Percentiles rank a stretch among this genome's conserved stretches.
Conservation (phyloP, 2,797 vertebrate genomes). For the Myotis findleyi region DNA sequence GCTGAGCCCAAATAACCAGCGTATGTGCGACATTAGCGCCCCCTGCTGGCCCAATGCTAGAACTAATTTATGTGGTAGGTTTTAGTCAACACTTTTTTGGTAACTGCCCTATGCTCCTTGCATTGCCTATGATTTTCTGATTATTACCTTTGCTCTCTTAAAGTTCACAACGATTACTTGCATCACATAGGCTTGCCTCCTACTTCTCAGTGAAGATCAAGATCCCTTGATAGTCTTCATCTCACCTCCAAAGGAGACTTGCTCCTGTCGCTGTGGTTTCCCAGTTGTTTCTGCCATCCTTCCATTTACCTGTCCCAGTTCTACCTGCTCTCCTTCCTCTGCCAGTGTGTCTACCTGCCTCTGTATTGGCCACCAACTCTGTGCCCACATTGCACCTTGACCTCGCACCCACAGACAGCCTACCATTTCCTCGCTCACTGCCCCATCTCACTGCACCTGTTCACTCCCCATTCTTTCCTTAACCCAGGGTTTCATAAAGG, state of each 20-base stretch:
- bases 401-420: not conserved
- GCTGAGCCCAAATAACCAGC: not conserved
- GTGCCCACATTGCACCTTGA: not conserved
- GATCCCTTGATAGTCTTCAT: not conserved
- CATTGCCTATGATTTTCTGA: not conserved
- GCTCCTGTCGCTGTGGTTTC: not conserved
- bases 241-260: not conserved
- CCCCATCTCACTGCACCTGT: not conserved
- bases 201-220: not conserved
- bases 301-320: not conserved
- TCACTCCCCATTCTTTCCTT: not conserved
- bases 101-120: not conserved
- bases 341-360: not conserved
- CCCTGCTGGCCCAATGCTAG: slow-evolving; percentile 80
- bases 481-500: not conserved
- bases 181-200: not conserved
- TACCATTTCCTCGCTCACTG: not conserved
- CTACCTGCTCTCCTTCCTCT: not conserved
- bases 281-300: not conserved
- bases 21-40: slow-evolving; percentile 77
- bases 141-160: not conserved
- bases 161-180: not conserved
- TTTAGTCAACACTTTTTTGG: not conserved
- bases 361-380: not conserved
- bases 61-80: not conserved